Base-by-base conservation (phyloP, 2,888 invertebrate species). In the Diadegma fenestrale region DNA sequence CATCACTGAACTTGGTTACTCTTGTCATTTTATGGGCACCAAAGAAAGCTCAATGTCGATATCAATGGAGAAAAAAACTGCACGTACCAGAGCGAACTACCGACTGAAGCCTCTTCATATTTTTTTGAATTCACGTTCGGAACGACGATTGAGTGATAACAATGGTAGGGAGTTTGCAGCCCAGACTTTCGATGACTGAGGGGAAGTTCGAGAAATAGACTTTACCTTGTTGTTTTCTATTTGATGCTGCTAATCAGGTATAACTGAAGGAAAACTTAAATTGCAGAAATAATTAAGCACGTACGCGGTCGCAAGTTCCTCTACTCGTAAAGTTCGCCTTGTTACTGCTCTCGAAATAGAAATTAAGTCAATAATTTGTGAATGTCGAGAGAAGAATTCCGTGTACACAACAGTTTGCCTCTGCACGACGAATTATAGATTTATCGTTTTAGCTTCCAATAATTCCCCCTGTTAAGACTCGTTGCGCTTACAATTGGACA, bases 11-110 rank as follows among this genome's bases (percentile, higher is more conserved):
- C 30, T 66, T 72, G 0, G 48, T 37, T 5, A 71, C 33, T 43
- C 58, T 76, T 41, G 82, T 51, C 82, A 85, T 85, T 72, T 76
- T 66, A 22, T 58, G 64, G 17, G 10, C 26, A 26, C 58, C 14
- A 26, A 12, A 1, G 0, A 14, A 26, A 58, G 71, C 37, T 2
- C 10, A 22, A 22, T 43, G 17, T 33, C 19, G 17, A 22, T 10
- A 19, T 19, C 41, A 7, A 8, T n/a, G 22, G 17, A 12, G 3
- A 51, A 17, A 19, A 1, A 22, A 30, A 58, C 17, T 64, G 75
- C 19, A 33, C 63, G 48, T 37, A 14, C 37, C 17, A 30, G 12
- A 37, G 48, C 17, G 64, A 22, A 51, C 33, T 63, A 76, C 37
- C 19, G 64, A 66, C 64, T 33, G 51, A 22, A 33, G n/a, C 37